A percentile compares a stretch with the other conserved stretches of the same genome.
Conservation (phyloP, 2,888 invertebrate genomes). For the Drosophila greeni region DNA sequence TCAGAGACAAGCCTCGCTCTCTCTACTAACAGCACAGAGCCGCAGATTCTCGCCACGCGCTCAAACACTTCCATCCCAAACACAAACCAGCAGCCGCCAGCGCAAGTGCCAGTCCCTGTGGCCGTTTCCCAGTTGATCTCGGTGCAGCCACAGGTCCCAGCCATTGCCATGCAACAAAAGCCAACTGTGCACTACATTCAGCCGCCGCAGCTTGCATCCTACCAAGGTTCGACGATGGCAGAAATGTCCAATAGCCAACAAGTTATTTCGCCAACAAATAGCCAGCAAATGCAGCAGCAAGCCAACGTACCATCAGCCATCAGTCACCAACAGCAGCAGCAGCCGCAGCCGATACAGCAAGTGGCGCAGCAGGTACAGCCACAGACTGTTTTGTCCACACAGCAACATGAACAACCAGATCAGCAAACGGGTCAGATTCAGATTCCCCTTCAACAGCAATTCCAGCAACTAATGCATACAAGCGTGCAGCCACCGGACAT, state of each 20-base stretch:
- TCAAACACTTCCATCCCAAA: slow-evolving; percentile 71
- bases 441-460: slow-evolving; percentile 68
- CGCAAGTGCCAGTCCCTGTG: slow-evolving; percentile 38
- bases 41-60: slow-evolving; percentile 76
- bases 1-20: slow-evolving; percentile 75
- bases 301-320: slow-evolving; percentile 18
- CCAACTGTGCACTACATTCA: slow-evolving; percentile 69
- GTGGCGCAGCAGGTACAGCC: slow-evolving; percentile 35
- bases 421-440: slow-evolving; percentile 51
- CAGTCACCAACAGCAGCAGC: slow-evolving; percentile 35
- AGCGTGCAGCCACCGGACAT: slow-evolving; percentile 53
- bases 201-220: slow-evolving; percentile 67
- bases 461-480: slow-evolving; percentile 62
- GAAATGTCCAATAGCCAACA: slow-evolving; percentile 63
- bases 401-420: slow-evolving; percentile 50
- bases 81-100: slow-evolving; percentile 45
- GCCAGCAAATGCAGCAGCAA: slow-evolving; percentile 53
- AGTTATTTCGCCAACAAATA: slow-evolving; percentile 63
- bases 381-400: slow-evolving; percentile 36
- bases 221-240: slow-evolving; percentile 56
- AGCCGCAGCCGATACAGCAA: slow-evolving; percentile 41
- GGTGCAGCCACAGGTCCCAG: slow-evolving; percentile 59
- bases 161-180: slow-evolving; percentile 57
- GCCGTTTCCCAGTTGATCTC: slow-evolving; percentile 48
- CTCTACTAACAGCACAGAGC: slow-evolving; percentile 79